Base-by-base conservation (phyloP, 1,140 invertebrate species). In the Hirudo medicinalis region DNA sequence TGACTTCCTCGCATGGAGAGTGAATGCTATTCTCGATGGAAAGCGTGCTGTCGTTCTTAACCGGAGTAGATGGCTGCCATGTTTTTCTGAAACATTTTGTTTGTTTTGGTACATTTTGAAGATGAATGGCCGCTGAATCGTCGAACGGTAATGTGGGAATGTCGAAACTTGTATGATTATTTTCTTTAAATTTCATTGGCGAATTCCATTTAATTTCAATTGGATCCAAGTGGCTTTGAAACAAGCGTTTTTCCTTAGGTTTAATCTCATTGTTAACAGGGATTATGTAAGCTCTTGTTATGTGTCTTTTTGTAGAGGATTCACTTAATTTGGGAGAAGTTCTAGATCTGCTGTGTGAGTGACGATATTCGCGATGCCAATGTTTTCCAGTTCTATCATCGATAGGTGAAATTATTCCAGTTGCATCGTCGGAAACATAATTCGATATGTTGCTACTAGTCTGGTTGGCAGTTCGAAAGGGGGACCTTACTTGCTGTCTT, bases 221-320 rank as follows among this genome's bases (percentile, higher is more conserved):
- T 49, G 43, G 43, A 49, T 49, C 43, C 43, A 49, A 5, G 43
- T 49, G 43, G 15, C 43, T 49, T 49, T 49, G 43, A 49, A 49
- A 49, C 43, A 17, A 49, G 9, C 4, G 57, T 4, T 11, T 22
- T 63, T 63, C 57, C 15, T 20, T 63, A 13, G 20, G 0, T 32
- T 22, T 22, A 63, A 63, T 63, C 29, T 63, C 11, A 6, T 63
- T 32, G 20, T 63, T 25, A 25, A 25, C 57, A 22, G 57, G 57
- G 29, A 63, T 32, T 63, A 63, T 63, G 57, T 63, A 63, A 63
- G 57, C 57, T 32, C 57, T 63, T 22, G 57, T 63, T 11, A 63
- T n/a, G 29, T 63, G 57, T 22, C 29, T 63, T 63, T 63, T 63
- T 63, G 57, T 63, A 11, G 57, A 0, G 9, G 57, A 25, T 63